These are phyloP conservation scores for Bhutanitis thaidina DNA, from an alignment of 2,888 invertebrate genomes.

Conservation along the genomic window DNA sequence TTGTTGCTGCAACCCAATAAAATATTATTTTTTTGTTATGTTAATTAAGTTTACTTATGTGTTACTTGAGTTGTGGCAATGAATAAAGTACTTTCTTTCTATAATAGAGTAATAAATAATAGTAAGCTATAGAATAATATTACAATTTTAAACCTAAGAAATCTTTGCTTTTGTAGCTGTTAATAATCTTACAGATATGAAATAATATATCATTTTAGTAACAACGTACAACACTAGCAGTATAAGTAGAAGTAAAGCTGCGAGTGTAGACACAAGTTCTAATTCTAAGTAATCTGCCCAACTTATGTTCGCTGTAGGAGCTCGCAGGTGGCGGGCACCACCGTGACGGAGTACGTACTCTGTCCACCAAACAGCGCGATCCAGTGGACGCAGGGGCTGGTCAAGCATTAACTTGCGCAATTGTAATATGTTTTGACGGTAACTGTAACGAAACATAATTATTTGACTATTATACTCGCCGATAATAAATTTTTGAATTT, in stretches of 20 bases:
- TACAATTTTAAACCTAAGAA: too few relatives aligned
- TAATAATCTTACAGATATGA: too few relatives aligned
- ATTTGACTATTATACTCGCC: too few relatives aligned
- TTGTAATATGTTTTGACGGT: constrained; percentile 24
- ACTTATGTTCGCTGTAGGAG: constrained; percentile 43
- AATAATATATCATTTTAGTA: not conserved
- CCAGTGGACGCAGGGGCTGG: constrained; percentile 29
- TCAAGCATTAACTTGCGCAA: constrained; percentile 26
- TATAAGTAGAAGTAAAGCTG: not conserved
- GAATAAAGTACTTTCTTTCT: too few relatives aligned
- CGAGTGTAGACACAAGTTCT: constrained; percentile 27
- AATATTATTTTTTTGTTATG: too few relatives aligned
- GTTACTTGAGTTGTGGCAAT: too few relatives aligned
- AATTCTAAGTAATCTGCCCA: constrained; percentile 39
- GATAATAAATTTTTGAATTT: too few relatives aligned
- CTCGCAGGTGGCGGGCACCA: constrained; percentile 53
- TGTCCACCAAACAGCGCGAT: constrained; percentile 68
- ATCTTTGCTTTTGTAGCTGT: too few relatives aligned
- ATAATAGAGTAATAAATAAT: too few relatives aligned
- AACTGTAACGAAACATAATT: constrained; percentile 21
- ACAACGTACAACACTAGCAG: not conserved
- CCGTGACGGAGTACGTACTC: constrained; percentile 62
- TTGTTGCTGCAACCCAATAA: too few relatives aligned
- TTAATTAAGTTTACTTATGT: too few relatives aligned
- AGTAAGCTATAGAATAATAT: too few relatives aligned